A percentile compares a stretch with the other conserved stretches of the same genome.
These are phyloP conservation scores for Apamea crenata DNA, from an alignment of 2,888 invertebrate genomes.

Conservation along the genomic window DNA sequence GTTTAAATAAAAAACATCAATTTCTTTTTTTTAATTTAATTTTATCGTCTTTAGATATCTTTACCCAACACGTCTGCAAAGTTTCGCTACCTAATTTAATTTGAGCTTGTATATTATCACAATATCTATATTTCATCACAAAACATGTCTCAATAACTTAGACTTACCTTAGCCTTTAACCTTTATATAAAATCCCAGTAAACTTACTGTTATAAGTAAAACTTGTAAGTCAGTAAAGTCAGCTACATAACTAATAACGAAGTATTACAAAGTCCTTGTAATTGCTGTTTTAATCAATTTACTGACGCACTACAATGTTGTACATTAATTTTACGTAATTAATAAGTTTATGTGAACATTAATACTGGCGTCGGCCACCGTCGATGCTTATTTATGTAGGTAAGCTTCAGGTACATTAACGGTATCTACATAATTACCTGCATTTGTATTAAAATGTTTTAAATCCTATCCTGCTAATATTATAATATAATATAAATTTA, in stretches of 20 bases:
- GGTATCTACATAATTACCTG: not conserved
- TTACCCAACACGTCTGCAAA: too few species aligned
- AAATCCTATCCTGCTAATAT: not conserved
- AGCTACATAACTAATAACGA: conserved; percentile 5
- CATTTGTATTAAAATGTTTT: not conserved
- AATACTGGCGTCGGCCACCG: conserved; percentile 11
- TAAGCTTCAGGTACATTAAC: not conserved
- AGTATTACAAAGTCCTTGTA: conserved; percentile 35
- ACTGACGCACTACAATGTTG: conserved; percentile 30
- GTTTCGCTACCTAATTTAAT: not conserved
- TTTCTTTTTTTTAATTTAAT: too few species aligned
- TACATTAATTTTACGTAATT: conserved; percentile 41
- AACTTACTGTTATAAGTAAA: conserved; percentile 1
- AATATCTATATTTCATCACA: not conserved
- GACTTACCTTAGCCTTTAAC: too few species aligned
- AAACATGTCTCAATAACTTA: not conserved
- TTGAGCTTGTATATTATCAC: not conserved
- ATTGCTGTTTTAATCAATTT: conserved; percentile 44
- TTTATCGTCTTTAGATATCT: too few species aligned
- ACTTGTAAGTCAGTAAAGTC: conserved; percentile 9
- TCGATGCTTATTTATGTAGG: conserved; percentile 25
- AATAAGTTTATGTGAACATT: conserved; percentile 43
- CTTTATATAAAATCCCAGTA: conserved; percentile 11
- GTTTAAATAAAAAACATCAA: too few species aligned
- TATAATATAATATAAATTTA: too few species aligned